A percentile compares a stretch with the other conserved stretches of the same genome.
Conservation (phyloP, 2,113 vertebrate genomes). For the Hiodon tergisus region DNA sequence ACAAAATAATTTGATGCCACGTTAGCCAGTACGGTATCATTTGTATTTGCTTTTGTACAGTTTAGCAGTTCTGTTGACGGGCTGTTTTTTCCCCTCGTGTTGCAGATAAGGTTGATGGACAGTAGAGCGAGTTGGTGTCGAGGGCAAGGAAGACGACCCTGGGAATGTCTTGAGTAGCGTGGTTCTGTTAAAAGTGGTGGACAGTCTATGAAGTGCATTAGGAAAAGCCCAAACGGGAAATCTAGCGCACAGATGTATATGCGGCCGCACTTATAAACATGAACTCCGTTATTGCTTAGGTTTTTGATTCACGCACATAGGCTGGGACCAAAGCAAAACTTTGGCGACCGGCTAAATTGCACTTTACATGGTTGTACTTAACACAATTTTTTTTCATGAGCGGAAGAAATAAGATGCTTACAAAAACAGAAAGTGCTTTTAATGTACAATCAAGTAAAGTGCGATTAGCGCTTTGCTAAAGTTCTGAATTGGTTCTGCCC, state of each 20-base stretch:
- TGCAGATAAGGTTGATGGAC: conserved; percentile 58
- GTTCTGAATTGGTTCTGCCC: no score
- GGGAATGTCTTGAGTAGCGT: conserved; percentile 23
- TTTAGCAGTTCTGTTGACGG: not conserved
- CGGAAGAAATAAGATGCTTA: no score
- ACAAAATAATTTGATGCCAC: no score
- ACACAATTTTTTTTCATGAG: no score
- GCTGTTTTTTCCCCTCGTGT: conserved; percentile 3
- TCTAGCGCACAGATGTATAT: conserved; percentile 66
- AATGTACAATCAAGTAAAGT: no score
- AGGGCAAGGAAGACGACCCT: not conserved
- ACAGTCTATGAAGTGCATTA: conserved; percentile 74
- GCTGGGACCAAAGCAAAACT: not conserved
- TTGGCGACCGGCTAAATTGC: no score
- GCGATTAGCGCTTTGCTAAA: no score
- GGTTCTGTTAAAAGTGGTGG: conserved; percentile 24
- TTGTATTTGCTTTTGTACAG: no score
- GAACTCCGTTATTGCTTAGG: not conserved
- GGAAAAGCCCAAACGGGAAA: conserved; percentile 60
- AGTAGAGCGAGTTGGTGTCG: conserved; percentile 50
- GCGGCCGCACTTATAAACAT: conserved; percentile 48
- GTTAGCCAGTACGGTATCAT: no score
- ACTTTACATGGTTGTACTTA: no score
- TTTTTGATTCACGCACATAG: conserved; percentile 13
- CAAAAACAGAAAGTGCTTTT: no score